A percentile compares a stretch with the other conserved stretches of the same genome.
phyloP scores from a whole-genome alignment of 1,140 invertebrate species.

The Lepidurus couesii region DNA sequence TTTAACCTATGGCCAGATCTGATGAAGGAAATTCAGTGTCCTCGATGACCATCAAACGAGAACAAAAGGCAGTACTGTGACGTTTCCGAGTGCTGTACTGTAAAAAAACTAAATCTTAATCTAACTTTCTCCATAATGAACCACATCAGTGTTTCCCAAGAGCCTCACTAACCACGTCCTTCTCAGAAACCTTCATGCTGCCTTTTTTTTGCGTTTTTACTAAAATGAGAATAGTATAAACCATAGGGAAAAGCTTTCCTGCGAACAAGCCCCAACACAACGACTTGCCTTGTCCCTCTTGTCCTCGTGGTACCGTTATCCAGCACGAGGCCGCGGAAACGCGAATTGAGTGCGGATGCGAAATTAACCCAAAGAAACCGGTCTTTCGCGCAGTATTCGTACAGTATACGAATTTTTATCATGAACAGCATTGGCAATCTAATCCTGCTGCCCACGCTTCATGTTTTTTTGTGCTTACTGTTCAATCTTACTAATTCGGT shows the following conservation, averaged over 20 bases:
- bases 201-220: no score
- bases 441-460: background rate
- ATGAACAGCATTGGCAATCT: background rate
- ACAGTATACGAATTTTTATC: background rate
- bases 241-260: background rate
- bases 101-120: background rate
- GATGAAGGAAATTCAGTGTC: background rate
- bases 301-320: background rate
- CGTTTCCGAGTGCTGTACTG: background rate
- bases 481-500: background rate
- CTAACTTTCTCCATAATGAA: background rate
- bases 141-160: background rate
- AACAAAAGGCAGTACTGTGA: background rate
- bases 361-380: background rate
- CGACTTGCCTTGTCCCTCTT: background rate
- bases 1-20: background rate
- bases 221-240: no score
- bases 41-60: background rate
- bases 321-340: constrained; percentile 4
- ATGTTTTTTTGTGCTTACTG: background rate
- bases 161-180: background rate
- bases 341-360: background rate
- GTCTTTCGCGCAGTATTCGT: background rate
- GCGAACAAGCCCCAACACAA: constrained; percentile 4
- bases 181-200: background rate